A percentile compares a stretch with the other conserved stretches of the same genome.
Conservation (phyloP, 2,113 vertebrate species). For the Haemorhous mexicanus region DNA sequence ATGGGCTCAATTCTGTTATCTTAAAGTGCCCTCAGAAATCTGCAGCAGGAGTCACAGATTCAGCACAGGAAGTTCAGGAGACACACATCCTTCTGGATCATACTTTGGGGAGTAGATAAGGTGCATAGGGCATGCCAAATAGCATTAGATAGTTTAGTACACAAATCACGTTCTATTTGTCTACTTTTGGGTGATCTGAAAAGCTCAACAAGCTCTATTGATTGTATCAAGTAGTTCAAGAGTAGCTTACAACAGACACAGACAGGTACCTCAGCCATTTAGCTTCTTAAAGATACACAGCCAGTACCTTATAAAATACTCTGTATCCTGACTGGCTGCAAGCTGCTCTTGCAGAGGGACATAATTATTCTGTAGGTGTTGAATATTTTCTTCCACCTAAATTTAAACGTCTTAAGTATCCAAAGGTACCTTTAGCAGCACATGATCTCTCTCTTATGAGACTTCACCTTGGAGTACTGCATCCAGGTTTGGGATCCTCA, state of each 20-base stretch:
- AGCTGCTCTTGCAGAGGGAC: neutral
- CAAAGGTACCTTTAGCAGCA: neutral
- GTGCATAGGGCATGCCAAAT: neutral
- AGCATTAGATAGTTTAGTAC: neutral
- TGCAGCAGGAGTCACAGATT: neutral
- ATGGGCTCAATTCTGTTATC: neutral
- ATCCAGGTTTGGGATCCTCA: neutral
- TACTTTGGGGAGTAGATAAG: neutral
- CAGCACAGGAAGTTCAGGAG: neutral
- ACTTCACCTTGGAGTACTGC: fast-evolving
- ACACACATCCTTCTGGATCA: neutral
- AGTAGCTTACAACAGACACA: neutral
- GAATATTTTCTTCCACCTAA: neutral
- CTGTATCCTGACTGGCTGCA: neutral
- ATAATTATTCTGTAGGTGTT: neutral
- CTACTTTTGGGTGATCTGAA: neutral
- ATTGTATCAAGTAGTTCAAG: neutral
- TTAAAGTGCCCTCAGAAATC: neutral
- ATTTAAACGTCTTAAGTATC: neutral
- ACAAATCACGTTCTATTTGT: neutral
- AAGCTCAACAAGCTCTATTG: neutral
- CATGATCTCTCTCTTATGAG: neutral
- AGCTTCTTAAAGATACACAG: neutral
- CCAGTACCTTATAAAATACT: neutral
- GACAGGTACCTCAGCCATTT: neutral